A percentile compares a stretch with the other conserved stretches of the same genome.
These are phyloP conservation scores for Drosophila kuntzei DNA, from an alignment of 2,888 invertebrate genomes.

Conservation along the genomic window DNA sequence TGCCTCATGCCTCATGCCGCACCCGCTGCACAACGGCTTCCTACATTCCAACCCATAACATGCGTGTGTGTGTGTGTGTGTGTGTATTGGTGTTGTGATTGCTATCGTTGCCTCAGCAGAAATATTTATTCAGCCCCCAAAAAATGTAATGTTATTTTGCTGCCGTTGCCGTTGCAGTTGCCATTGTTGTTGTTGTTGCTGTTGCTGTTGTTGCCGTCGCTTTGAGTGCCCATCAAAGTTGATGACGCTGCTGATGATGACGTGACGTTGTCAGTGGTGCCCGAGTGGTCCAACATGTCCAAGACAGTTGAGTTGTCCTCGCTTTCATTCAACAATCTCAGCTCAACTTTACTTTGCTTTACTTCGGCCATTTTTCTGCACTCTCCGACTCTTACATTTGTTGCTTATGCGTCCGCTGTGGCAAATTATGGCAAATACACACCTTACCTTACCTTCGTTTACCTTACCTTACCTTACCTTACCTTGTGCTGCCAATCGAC, in stretches of 20 bases:
- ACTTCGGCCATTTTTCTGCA: slow-evolving; percentile 35
- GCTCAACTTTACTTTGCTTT: slow-evolving; percentile 2
- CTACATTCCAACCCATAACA: slow-evolving; percentile 63
- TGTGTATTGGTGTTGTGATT: slow-evolving; percentile 71
- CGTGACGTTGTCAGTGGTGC: slow-evolving; percentile 66
- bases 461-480: slow-evolving; percentile 36
- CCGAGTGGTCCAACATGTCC: slow-evolving; percentile 39
- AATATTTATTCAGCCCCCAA: slow-evolving; percentile 82
- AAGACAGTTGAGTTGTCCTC: slow-evolving; percentile 68
- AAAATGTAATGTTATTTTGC: slow-evolving; percentile 73
- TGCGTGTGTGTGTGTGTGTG: slow-evolving; percentile 22
- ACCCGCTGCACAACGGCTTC: slow-evolving; percentile 43
- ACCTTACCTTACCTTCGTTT: slow-evolving; percentile 77
- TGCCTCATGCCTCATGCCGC: slow-evolving; percentile 26
- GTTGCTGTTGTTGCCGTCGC: slow-evolving; percentile 41
- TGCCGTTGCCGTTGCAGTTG: slow-evolving; percentile 33
- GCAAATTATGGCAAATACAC: slow-evolving; percentile 84
- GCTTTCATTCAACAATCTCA: slow-evolving; percentile 63
- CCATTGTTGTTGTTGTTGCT: slow-evolving; percentile 17
- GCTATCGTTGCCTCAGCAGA: slow-evolving; percentile 65
- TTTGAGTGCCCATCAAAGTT: slow-evolving; percentile 70
- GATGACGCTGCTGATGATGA: slow-evolving; percentile 76
- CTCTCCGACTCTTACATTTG: slow-evolving; percentile 38
- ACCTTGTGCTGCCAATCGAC: slow-evolving; percentile 9
- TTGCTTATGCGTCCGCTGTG: slow-evolving; percentile 74